Evolutionary conservation across 2,888 invertebrate species (phyloP), one percentile per base, ranked within the genome.

Genomic region (Leucania comma): DNA sequence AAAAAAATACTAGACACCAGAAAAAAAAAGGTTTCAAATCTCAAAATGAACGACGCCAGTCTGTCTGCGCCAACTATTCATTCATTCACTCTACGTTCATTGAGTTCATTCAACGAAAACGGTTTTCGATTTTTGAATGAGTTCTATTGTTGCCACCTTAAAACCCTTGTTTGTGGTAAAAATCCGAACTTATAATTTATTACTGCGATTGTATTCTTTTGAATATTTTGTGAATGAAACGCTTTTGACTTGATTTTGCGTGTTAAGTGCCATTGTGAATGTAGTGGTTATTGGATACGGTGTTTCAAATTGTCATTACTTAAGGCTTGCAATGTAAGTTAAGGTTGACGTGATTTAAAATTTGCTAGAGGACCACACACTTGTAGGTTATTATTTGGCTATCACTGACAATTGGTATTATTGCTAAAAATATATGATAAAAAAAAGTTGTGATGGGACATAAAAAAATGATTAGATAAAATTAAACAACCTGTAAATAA

Each of bases 1-100:
- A 84, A 83, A n/a, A 78, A 69, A 32, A 9, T 17, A 0, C n/a
- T 20, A 64, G 62, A 79, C 65, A 75, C 67, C 66, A 75, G 82
- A 84, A 84, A 84, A 84, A 86, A 84, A 84, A 78, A 68, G 73
- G 76, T 76, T 78, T 80, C 80, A 86, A 91, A 92, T 87, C 72
- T 84, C 87, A 76, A 86, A 86, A 88, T 90, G 87, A 89, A 86
- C 87, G 92, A 86, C 89, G 91, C 91, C 91, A 84, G 82, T 72
- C 81, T 84, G 91, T 91, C 92, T 91, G 85, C 72, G 76, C 82
- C 35, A 59, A 70, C 73, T 87, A 82, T 88, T 89, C 89, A 90
- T 89, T 87, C 86, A 86, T 81, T 60, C 61, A 59, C 68, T 81
- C 82, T 81, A 83, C 80, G 80, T 80, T 84, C 86, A 86, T 86